phyloP scores from a whole-genome alignment of 1,140 invertebrate species.

The Harlomillsia oculata region DNA sequence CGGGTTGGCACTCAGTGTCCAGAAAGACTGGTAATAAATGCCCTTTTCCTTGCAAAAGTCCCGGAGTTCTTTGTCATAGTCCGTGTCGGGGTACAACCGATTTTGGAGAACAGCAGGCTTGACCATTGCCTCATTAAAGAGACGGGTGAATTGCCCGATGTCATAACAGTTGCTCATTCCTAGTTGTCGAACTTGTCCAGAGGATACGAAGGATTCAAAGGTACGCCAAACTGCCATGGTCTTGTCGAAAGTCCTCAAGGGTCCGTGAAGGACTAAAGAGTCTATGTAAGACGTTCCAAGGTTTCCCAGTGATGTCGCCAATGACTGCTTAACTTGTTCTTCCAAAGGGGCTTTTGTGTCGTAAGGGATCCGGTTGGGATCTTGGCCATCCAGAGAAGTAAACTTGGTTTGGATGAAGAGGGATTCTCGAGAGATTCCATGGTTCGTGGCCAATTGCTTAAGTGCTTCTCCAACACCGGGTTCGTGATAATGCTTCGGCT shows the following conservation, averaged over 20 bases:
- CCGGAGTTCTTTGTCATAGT: conserved; percentile 20
- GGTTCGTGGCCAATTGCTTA: background rate
- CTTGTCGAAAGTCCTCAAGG: conserved; percentile 22
- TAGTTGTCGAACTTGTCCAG: conserved; percentile 20
- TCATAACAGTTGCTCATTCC: conserved; percentile 33
- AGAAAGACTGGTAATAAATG: conserved; percentile 34
- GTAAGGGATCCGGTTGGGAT: conserved; percentile 28
- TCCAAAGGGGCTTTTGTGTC: conserved; percentile 14
- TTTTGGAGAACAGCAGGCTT: conserved; percentile 35
- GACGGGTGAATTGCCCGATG: conserved; percentile 8
- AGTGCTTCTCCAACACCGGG: conserved; percentile 22
- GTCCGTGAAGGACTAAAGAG: conserved; percentile 26
- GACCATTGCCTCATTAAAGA: conserved; percentile 21
- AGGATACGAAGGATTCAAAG: conserved; percentile 27
- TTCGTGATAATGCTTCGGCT: conserved; percentile 33
- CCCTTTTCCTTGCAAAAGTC: conserved; percentile 28
- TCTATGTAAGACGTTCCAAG: conserved; percentile 31
- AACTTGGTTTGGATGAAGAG: conserved; percentile 34
- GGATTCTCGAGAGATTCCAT: conserved; percentile 12
- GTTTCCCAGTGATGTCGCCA: conserved; percentile 19
- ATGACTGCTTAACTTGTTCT: conserved; percentile 16
- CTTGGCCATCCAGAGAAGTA: conserved; percentile 33
- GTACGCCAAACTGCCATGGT: conserved; percentile 29
- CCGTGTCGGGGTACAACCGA: conserved; percentile 22
- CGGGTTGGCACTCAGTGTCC: conserved; percentile 35